Conservation (phyloP, 2,888 invertebrate species). For the Drosophila putrida region DNA sequence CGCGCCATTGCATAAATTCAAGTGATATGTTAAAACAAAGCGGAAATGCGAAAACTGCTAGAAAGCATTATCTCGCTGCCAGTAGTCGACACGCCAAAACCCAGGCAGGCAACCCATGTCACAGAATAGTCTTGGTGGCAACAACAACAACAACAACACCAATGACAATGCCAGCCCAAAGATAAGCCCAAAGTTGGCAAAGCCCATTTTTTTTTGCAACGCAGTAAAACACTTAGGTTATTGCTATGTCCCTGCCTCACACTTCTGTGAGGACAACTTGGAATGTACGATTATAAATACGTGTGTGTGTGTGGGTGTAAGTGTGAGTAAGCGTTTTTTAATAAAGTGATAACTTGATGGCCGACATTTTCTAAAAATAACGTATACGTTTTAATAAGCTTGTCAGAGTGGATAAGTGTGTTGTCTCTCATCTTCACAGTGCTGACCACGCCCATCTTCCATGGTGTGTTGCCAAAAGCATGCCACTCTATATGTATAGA, state of each 20-base stretch:
- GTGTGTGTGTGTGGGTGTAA: conserved; percentile 18
- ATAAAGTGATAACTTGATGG: conserved; percentile 79
- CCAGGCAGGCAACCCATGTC: conserved; percentile 53
- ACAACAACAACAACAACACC: conserved; percentile 8
- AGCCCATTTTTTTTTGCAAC: conserved; percentile 60
- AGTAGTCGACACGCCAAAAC: conserved; percentile 31
- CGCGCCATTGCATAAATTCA: conserved; percentile 83
- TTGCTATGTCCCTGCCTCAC: not conserved
- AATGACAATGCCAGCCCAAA: conserved; percentile 48
- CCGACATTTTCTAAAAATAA: conserved; percentile 75
- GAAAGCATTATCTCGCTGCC: conserved; percentile 60
- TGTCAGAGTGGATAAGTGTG: conserved; percentile 2
- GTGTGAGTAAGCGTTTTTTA: conserved; percentile 77
- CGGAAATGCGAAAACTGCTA: conserved; percentile 64
- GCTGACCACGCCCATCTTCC: conserved; percentile 27
- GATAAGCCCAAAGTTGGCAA: conserved; percentile 76
- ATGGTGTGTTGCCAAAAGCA: no score
- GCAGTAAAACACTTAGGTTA: conserved; percentile 52
- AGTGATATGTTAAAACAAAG: conserved; percentile 82
- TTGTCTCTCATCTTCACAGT: not conserved
- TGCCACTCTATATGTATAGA: no score
- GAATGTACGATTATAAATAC: not conserved
- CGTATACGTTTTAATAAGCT: conserved; percentile 52
- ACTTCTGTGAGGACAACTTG: not conserved
- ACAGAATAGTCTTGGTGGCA: conserved; percentile 40